Evolutionary conservation across 2,113 vertebrate genomes (phyloP).

Genomic region (Anarhynchus alexandrinus): DNA sequence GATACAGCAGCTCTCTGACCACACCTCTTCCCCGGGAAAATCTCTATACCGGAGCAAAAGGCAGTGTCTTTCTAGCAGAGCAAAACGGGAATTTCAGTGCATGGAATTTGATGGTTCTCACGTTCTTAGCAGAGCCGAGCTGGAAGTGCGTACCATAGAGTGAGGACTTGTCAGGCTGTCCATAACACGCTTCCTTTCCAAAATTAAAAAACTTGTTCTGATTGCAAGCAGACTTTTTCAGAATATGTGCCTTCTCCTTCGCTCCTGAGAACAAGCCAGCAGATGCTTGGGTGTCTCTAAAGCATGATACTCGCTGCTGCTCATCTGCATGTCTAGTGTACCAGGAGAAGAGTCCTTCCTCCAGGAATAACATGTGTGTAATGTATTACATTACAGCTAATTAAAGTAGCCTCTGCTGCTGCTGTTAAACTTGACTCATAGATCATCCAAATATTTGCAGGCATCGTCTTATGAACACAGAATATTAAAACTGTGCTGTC

Average conservation of each 20-base stretch:
- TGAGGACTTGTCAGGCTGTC: not conserved
- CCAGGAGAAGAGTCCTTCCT: not conserved
- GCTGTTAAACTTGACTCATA: not conserved
- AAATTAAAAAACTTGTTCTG: not conserved
- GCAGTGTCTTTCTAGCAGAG: not conserved
- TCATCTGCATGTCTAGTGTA: constrained; percentile 10
- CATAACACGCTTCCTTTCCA: not conserved
- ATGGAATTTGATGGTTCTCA: not conserved
- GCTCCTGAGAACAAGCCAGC: not conserved
- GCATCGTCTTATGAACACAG: not conserved
- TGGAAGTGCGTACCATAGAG: not conserved
- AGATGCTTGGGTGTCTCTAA: not conserved
- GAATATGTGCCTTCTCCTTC: not conserved
- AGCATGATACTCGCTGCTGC: not conserved
- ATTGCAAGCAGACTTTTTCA: constrained; percentile 4
- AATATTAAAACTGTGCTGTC: not conserved
- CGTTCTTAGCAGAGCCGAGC: not conserved
- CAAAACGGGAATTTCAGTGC: not conserved
- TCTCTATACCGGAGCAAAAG: not conserved
- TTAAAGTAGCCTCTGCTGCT: constrained; percentile 27
- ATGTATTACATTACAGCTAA: not conserved
- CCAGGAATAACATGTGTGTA: constrained; percentile 1
- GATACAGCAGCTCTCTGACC: constrained; percentile 21
- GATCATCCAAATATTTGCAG: constrained; percentile 14
- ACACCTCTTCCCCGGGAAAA: not conserved